phyloP scores from a whole-genome alignment of 1,140 invertebrate genomes.

The Helicoverpa armigera region DNA sequence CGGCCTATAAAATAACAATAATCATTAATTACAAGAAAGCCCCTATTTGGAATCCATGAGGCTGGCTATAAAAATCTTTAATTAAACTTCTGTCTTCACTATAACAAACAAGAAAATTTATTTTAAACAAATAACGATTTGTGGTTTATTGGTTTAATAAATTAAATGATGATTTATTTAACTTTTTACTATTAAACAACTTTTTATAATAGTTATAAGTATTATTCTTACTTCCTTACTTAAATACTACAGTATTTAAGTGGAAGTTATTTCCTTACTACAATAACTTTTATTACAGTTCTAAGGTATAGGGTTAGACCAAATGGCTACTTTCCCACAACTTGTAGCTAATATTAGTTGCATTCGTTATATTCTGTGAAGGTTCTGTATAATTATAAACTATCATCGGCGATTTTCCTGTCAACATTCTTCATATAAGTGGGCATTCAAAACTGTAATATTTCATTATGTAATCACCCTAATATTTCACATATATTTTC shows the following conservation, averaged over 20 bases:
- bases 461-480: no score
- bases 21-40: constrained; percentile 24
- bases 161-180: neutral
- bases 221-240: no score
- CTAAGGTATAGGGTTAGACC: constrained; percentile 2
- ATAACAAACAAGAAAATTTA: neutral
- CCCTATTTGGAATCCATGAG: constrained; percentile 18
- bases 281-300: no score
- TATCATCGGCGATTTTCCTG: no score
- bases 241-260: no score
- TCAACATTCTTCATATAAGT: no score
- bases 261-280: no score
- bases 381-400: neutral
- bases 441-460: no score
- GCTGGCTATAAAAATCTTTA: constrained; percentile 13
- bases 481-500: no score
- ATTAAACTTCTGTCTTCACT: constrained; percentile 10
- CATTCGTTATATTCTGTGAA: neutral
- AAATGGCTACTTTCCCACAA: constrained; percentile 15
- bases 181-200: no score
- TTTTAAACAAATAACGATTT: constrained; percentile 18
- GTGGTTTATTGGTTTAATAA: neutral
- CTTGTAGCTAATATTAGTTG: neutral
- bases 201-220: no score
- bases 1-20: constrained; percentile 21